phyloP scores from a whole-genome alignment of 2,113 vertebrate genomes.

The Tachysurus fulvidraco region DNA sequence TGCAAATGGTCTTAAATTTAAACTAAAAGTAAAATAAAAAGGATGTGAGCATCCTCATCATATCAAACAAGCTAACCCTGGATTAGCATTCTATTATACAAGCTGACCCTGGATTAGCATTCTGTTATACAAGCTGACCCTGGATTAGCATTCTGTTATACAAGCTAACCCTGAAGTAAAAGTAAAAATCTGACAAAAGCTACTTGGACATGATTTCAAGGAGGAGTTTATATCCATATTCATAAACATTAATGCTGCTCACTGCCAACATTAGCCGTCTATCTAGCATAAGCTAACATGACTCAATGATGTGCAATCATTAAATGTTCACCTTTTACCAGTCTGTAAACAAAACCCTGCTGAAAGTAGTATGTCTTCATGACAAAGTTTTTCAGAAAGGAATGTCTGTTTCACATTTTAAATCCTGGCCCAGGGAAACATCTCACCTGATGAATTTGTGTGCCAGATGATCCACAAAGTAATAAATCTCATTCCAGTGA shows the following conservation, averaged over 20 bases:
- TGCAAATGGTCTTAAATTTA: neutral
- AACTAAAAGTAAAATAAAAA: neutral
- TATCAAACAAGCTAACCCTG: neutral
- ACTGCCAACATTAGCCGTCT: neutral
- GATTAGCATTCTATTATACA: too few relatives aligned
- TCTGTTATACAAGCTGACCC: neutral
- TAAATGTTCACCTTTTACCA: neutral
- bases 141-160: neutral
- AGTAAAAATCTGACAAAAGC: neutral
- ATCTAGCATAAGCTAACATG: neutral
- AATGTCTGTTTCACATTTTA: neutral
- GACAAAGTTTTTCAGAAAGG: neutral
- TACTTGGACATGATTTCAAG: neutral
- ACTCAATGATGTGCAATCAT: neutral
- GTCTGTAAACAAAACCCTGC: neutral
- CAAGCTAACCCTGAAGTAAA: neutral
- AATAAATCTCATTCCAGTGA: constrained; percentile 97
- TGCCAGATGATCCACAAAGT: constrained; percentile 93
- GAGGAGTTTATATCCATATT: neutral
- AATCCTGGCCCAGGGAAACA: neutral
- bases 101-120: neutral
- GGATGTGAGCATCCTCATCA: too few relatives aligned
- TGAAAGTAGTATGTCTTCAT: neutral
- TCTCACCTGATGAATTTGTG: constrained; percentile 92
- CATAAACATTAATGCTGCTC: neutral